A percentile compares a stretch with the other conserved stretches of the same genome.
phyloP scores from a whole-genome alignment of 2,797 vertebrate genomes.

The Schizopygopsis malacanthus region DNA sequence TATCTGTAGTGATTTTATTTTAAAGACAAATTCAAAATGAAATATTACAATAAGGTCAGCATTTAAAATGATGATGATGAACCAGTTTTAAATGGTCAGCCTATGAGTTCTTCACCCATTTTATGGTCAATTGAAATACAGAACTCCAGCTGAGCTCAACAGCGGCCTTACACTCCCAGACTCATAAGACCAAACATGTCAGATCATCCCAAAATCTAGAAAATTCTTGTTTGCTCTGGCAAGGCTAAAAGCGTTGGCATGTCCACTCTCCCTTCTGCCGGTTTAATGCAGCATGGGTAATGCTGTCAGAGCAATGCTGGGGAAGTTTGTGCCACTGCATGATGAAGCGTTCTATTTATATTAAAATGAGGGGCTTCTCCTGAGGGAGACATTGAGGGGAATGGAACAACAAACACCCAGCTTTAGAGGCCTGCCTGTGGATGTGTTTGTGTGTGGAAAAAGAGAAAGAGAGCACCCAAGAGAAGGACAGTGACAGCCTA shows the following conservation, averaged over 20 bases:
- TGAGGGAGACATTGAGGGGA: slow-evolving; percentile 94
- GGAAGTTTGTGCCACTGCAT: slow-evolving; percentile 86
- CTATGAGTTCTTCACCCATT: slow-evolving; percentile 29
- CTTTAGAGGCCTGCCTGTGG: slow-evolving; percentile 81
- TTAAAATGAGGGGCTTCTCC: slow-evolving; percentile 95
- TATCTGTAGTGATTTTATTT: not conserved
- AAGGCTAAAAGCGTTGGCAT: slow-evolving; percentile 48
- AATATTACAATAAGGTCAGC: not conserved
- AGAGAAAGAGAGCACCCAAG: slow-evolving; percentile 54
- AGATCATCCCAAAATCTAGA: slow-evolving; percentile 48
- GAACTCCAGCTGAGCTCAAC: slow-evolving; percentile 39
- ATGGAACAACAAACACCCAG: slow-evolving; percentile 92
- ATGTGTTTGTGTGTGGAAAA: slow-evolving; percentile 51
- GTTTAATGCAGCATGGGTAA: slow-evolving; percentile 71
- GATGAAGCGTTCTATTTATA: slow-evolving; percentile 99
- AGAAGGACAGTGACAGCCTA: slow-evolving; percentile 81
- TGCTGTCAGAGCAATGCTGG: slow-evolving; percentile 75
- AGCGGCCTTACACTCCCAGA: slow-evolving; percentile 21
- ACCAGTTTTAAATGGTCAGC: not conserved
- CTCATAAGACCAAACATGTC: slow-evolving; percentile 46
- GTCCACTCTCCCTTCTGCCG: slow-evolving; percentile 50
- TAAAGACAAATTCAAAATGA: not conserved
- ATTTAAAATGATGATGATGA: not conserved
- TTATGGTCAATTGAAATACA: slow-evolving; percentile 14
- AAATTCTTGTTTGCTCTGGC: slow-evolving; percentile 54